Conservation (phyloP, 1,140 invertebrate genomes). For the Leptopilina clavipes region DNA sequence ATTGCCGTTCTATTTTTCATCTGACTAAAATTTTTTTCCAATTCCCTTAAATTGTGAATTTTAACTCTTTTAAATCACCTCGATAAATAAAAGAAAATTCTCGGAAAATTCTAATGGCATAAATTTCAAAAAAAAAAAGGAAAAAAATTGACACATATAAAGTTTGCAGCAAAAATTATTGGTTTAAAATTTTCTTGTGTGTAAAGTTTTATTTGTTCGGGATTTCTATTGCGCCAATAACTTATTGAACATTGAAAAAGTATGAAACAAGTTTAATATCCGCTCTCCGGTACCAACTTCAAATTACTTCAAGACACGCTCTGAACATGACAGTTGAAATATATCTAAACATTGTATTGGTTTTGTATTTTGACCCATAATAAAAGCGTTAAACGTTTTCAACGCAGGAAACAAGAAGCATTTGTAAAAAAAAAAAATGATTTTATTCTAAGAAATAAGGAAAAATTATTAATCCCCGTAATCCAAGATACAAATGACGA, state of each 20-base stretch:
- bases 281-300: conserved; percentile 1
- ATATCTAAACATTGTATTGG: conserved; percentile 3
- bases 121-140: neutral
- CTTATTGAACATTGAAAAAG: conserved; percentile 12
- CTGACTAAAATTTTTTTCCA: too few species aligned
- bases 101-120: too few species aligned
- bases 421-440: neutral
- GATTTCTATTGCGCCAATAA: conserved; percentile 9
- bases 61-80: too few species aligned
- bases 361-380: neutral
- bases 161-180: neutral
- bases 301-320: conserved; percentile 1
- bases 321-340: conserved; percentile 11
- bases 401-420: neutral
- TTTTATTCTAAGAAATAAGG: too few species aligned
- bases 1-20: too few species aligned
- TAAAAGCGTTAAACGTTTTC: neutral
- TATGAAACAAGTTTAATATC: conserved; percentile 16
- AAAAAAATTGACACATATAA: neutral
- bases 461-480: neutral
- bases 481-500: neutral
- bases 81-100: too few species aligned
- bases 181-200: conserved; percentile 3
- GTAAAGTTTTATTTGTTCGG: neutral
- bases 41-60: too few species aligned